A percentile compares a stretch with the other conserved stretches of the same genome.
Evolutionary conservation across 2,113 vertebrate species (phyloP).

Genomic region (Muscicapa adusta): DNA sequence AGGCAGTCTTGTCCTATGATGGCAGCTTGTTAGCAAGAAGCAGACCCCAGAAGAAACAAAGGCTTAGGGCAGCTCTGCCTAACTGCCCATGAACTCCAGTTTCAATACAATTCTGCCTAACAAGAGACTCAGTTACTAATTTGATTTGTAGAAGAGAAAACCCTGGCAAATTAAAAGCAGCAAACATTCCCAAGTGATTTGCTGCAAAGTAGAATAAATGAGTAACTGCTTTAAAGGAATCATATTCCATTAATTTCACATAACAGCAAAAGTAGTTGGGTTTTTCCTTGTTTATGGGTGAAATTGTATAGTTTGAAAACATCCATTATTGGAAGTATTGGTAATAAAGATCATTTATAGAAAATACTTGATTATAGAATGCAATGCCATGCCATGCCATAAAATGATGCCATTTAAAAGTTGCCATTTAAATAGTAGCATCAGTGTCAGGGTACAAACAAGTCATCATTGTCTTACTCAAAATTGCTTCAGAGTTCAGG

Average conservation of each 20-base stretch:
- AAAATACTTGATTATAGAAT: background rate
- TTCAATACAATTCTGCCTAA: constrained; percentile 33
- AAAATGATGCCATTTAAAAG: background rate
- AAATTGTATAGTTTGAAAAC: background rate
- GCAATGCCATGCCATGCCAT: too few species aligned
- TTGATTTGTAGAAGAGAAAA: constrained; percentile 49
- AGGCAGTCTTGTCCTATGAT: background rate
- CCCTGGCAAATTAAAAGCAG: constrained; percentile 27
- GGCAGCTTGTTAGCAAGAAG: constrained; percentile 56
- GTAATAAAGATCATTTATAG: background rate
- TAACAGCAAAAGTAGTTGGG: background rate
- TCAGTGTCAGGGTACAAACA: background rate
- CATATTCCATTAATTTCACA: constrained; percentile 8
- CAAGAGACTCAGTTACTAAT: constrained; percentile 31
- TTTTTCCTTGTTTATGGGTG: background rate
- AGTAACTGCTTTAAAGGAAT: constrained; percentile 20
- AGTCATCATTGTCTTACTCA: background rate
- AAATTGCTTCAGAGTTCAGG: background rate
- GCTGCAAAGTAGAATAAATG: constrained; percentile 9
- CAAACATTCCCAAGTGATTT: constrained; percentile 22
- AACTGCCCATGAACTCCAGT: constrained; percentile 27
- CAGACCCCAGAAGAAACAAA: constrained; percentile 2
- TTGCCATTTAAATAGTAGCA: background rate
- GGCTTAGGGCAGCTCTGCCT: constrained; percentile 1
- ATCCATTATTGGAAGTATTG: background rate